Conservation (phyloP, 2,113 vertebrate genomes). For the Empidonax traillii region DNA sequence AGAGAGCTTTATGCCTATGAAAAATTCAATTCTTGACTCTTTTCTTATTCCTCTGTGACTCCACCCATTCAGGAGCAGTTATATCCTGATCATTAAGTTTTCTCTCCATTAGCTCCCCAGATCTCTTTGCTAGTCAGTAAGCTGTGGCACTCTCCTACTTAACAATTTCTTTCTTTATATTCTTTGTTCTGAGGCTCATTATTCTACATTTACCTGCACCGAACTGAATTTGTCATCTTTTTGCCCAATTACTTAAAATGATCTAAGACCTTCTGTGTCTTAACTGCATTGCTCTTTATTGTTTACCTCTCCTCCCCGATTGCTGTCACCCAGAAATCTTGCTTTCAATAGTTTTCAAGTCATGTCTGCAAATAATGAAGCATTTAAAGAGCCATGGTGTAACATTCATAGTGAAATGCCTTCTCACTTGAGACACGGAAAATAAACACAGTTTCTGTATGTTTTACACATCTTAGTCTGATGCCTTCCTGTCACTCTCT, state of each 20-base stretch:
- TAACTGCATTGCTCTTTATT: constrained; percentile 29
- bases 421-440: constrained; percentile 13
- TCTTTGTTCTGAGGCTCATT: constrained; percentile 13
- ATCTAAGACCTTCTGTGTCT: constrained; percentile 53
- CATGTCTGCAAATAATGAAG: constrained; percentile 32
- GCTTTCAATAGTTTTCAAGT: background rate
- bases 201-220: constrained; percentile 22
- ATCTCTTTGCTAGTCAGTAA: background rate
- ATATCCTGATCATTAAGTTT: background rate
- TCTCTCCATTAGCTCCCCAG: background rate
- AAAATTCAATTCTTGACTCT: background rate
- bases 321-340: background rate
- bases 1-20: background rate
- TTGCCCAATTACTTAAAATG: constrained; percentile 51
- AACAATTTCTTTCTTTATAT: background rate
- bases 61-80: background rate
- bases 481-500: constrained; percentile 9
- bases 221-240: constrained; percentile 48
- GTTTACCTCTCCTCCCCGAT: constrained; percentile 34
- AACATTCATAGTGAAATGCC: constrained; percentile 15
- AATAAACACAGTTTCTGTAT: background rate
- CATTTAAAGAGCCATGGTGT: background rate
- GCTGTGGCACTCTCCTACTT: background rate
- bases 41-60: background rate
- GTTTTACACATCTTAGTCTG: constrained; percentile 32